Evolutionary conservation across 2,797 vertebrate species (phyloP), one percentile per base, ranked within the genome.

Genomic region (Columba guinea): DNA sequence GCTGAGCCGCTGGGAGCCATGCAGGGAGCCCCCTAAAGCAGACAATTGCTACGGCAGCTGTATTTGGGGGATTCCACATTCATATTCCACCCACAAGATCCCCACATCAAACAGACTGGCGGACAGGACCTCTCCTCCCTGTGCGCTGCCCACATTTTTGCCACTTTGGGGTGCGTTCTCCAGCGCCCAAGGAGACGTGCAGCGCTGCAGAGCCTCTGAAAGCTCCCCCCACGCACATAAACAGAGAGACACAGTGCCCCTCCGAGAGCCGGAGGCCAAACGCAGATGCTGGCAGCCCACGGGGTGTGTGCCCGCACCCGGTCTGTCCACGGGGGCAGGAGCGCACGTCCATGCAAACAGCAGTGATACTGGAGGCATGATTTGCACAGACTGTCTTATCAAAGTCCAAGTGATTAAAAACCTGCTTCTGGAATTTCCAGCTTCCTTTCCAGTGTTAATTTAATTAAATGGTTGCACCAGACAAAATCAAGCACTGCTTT

Each of bases 401-500:
- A 39, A 82, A 74, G 56, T 84, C 68, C 62, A 75, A 93, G 87
- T 78, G 84, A 92, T 91, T 93, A 83, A 93, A 92, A 91, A 89
- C 37, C 79, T 94, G 82, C 59, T 80, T 74, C 92, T 84, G 51
- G 84, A 75, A 71, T 86, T 96, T 93, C 87, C 59, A 27, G 79
- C 91, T 96, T 96, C 84, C 92, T 85, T 92, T 93, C 89, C 79
- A 89, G 27, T 2, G 9, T 68, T 65, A 11, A 63, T 85, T 87
- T 92, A 95, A 94, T 93, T 74, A 86, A 95, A 71, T 18, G 53
- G 76, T 53, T 83, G 71, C 87, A 35, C 46, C 30, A 76, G 90
- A 84, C 75, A 94, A 91, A 92, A 87, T 58, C 64, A 64, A 22
- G 44, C 75, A 75, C 80, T 85, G 24, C 60, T 95, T 87, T 94